A percentile compares a stretch with the other conserved stretches of the same genome.
Conservation (phyloP, 2,888 invertebrate species). For the Chirona hameri region DNA sequence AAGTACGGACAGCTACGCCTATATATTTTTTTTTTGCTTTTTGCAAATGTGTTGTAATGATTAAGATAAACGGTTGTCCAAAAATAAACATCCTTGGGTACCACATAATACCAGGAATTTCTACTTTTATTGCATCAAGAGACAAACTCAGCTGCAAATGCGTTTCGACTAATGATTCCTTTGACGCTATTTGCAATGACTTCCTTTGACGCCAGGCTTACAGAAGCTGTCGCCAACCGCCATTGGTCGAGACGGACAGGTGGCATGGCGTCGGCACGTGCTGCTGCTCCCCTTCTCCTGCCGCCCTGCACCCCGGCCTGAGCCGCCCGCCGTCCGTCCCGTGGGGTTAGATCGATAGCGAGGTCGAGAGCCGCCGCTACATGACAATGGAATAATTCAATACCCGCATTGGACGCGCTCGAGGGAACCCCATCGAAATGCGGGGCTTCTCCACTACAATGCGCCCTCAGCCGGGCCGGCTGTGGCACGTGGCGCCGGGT, state of each 20-base stretch:
- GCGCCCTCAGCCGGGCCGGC: neutral
- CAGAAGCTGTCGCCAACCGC: neutral
- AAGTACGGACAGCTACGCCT: too few relatives aligned
- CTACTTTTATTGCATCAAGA: too few relatives aligned
- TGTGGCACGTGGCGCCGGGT: neutral
- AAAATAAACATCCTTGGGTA: too few relatives aligned
- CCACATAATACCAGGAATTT: too few relatives aligned
- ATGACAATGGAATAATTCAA: constrained; percentile 22
- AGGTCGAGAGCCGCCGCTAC: neutral
- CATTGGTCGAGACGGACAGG: constrained; percentile 7
- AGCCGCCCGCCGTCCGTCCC: neutral
- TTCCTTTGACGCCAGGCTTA: too few relatives aligned
- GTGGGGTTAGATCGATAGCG: neutral
- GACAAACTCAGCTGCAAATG: too few relatives aligned
- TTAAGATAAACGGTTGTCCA: too few relatives aligned
- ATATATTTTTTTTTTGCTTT: too few relatives aligned
- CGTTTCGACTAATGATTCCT: too few relatives aligned
- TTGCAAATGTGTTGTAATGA: too few relatives aligned
- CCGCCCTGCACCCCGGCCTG: neutral
- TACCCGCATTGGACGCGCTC: neutral
- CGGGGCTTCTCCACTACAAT: constrained; percentile 2
- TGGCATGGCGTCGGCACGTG: neutral
- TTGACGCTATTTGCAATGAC: too few relatives aligned
- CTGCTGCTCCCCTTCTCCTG: neutral
- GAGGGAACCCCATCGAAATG: neutral